Conservation (phyloP, 2,888 invertebrate species). For the Cataglyphis altisquamis region DNA sequence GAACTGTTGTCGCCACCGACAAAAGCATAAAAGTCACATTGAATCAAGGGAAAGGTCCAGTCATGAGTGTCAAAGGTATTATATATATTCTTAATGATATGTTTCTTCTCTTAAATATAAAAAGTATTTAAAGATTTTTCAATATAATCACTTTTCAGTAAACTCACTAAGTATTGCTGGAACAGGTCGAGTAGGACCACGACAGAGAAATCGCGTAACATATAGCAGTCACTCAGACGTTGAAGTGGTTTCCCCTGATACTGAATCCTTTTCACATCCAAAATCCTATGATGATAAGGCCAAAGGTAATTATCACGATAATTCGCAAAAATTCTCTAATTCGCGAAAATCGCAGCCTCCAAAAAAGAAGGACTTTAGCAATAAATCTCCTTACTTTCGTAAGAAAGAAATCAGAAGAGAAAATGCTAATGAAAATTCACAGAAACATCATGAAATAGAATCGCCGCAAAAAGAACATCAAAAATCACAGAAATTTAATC, state of each 20-base stretch:
- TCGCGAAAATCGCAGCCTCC: slow-evolving; percentile 70
- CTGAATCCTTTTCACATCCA: slow-evolving; percentile 72
- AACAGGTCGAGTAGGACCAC: slow-evolving; percentile 85
- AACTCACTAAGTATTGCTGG: slow-evolving; percentile 84
- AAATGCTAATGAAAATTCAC: slow-evolving; percentile 53
- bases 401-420: slow-evolving; percentile 70
- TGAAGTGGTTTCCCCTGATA: slow-evolving; percentile 72
- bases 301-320: slow-evolving; percentile 69
- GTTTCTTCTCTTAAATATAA: not conserved
- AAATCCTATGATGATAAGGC: slow-evolving; percentile 80
- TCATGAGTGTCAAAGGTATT: slow-evolving; percentile 84
- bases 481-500: slow-evolving; percentile 13
- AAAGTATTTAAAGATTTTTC: slow-evolving; percentile 23
- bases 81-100: not conserved
- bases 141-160: slow-evolving; percentile 77
- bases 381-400: slow-evolving; percentile 70
- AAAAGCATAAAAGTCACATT: slow-evolving; percentile 80
- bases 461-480: slow-evolving; percentile 43
- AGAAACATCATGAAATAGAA: slow-evolving; percentile 59
- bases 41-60: slow-evolving; percentile 79
- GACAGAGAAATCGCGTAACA: slow-evolving; percentile 82
- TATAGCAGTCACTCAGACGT: slow-evolving; percentile 82
- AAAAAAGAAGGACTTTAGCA: slow-evolving; percentile 71
- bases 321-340: slow-evolving; percentile 74
- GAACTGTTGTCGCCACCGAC: slow-evolving; percentile 77